A percentile compares a stretch with the other conserved stretches of the same genome.
These are phyloP conservation scores for Heliconius himera DNA, from an alignment of 1,140 invertebrate species.

Conservation along the genomic window DNA sequence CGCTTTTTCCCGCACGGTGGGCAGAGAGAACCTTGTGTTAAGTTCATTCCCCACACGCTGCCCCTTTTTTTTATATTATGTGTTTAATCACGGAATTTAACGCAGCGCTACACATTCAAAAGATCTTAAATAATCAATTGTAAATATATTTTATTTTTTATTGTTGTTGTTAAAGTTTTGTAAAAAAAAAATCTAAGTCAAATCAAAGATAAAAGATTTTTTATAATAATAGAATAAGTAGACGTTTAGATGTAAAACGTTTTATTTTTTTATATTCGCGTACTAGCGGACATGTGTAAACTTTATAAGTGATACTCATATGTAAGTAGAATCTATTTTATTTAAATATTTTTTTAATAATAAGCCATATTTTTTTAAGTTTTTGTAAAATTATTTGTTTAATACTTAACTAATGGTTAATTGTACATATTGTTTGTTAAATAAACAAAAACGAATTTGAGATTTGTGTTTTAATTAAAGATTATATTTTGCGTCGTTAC, in stretches of 20 bases:
- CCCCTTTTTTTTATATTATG: no score
- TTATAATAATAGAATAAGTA: background rate
- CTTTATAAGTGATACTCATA: slow-evolving; percentile 50
- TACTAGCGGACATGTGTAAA: slow-evolving; percentile 43
- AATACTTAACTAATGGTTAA: background rate
- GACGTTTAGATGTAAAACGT: background rate
- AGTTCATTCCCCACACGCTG: no score
- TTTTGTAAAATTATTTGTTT: background rate
- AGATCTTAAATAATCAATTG: background rate
- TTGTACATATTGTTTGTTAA: background rate
- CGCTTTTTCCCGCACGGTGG: no score
- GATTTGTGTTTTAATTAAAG: no score
- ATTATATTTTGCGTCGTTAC: no score
- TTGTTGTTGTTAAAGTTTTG: no score
- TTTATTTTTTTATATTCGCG: background rate
- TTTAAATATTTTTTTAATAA: slow-evolving; percentile 24
- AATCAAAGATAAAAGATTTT: background rate
- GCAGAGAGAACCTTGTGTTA: no score
- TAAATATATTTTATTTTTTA: background rate
- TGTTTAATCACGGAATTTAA: no score
- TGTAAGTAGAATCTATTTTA: slow-evolving; percentile 49
- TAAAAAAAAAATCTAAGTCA: background rate
- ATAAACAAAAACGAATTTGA: background rate
- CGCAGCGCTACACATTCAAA: no score
- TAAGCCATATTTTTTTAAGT: background rate